A percentile compares a stretch with the other conserved stretches of the same genome.
These are phyloP conservation scores for Leucophenga montana DNA, from an alignment of 2,888 invertebrate species.

Conservation along the genomic window DNA sequence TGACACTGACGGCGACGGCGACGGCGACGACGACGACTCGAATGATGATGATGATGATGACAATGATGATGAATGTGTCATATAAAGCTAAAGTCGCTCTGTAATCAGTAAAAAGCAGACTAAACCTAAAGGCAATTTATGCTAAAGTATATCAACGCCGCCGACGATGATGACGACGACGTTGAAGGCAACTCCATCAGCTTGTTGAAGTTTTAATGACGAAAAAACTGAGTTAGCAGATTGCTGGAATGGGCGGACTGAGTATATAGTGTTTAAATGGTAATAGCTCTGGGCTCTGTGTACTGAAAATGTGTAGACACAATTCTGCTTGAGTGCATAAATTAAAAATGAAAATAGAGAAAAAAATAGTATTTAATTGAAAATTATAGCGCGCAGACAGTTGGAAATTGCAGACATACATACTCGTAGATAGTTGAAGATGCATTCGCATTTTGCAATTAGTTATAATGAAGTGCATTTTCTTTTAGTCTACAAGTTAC, in stretches of 20 bases:
- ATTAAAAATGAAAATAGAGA: not conserved
- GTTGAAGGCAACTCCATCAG: not conserved
- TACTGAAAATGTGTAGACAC: not conserved
- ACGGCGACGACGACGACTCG: not conserved
- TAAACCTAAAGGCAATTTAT: too few relatives aligned
- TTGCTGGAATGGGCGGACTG: too few relatives aligned
- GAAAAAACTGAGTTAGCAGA: not conserved
- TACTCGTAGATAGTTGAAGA: not conserved
- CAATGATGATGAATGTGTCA: too few relatives aligned
- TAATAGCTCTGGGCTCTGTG: not conserved
- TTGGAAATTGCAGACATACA: not conserved
- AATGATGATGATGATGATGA: too few relatives aligned
- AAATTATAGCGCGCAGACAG: constrained; percentile 21
- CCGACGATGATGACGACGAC: not conserved
- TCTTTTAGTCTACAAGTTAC: not conserved
- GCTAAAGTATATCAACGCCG: too few relatives aligned
- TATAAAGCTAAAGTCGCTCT: too few relatives aligned
- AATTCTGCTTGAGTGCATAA: constrained; percentile 21
- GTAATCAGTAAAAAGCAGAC: too few relatives aligned
- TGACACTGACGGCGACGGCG: not conserved
- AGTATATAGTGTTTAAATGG: not conserved
- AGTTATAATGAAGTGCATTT: constrained; percentile 3
- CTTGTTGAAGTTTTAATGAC: not conserved
- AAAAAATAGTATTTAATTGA: constrained; percentile 20
- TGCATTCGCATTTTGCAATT: not conserved